These are phyloP conservation scores for Heteronetta atricapilla DNA, from an alignment of 2,113 vertebrate species.

Conservation along the genomic window DNA sequence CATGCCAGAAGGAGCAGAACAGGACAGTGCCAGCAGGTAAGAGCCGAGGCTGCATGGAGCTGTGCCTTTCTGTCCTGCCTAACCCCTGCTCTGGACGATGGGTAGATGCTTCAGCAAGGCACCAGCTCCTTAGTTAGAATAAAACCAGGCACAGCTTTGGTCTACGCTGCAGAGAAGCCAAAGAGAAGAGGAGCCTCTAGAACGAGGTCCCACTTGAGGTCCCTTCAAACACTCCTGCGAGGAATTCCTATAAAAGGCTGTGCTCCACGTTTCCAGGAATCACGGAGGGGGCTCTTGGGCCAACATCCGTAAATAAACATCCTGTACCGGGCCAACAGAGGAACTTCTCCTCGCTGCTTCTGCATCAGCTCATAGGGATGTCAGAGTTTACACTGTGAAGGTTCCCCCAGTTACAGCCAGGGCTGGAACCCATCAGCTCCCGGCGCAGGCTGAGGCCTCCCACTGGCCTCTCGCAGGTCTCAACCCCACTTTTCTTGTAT, in stretches of 20 bases:
- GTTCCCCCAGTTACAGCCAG: not conserved
- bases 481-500: not conserved
- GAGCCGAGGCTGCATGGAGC: accelerated
- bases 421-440: not conserved
- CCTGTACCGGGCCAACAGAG: not conserved
- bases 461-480: not conserved
- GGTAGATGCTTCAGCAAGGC: not conserved
- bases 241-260: not conserved
- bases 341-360: not conserved
- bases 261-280: not conserved
- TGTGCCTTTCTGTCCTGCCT: not conserved
- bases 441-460: not conserved
- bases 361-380: not conserved
- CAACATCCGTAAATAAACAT: not conserved
- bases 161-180: not conserved
- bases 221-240: not conserved
- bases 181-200: not conserved
- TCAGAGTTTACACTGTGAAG: not conserved
- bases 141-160: not conserved
- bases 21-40: accelerated
- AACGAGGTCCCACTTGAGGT: not conserved
- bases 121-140: not conserved
- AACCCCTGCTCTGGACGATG: not conserved
- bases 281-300: not conserved
- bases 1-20: not conserved